A percentile compares a stretch with the other conserved stretches of the same genome.
Conservation (phyloP, 1,140 invertebrate species). For the Gonioctena quinquepunctata region DNA sequence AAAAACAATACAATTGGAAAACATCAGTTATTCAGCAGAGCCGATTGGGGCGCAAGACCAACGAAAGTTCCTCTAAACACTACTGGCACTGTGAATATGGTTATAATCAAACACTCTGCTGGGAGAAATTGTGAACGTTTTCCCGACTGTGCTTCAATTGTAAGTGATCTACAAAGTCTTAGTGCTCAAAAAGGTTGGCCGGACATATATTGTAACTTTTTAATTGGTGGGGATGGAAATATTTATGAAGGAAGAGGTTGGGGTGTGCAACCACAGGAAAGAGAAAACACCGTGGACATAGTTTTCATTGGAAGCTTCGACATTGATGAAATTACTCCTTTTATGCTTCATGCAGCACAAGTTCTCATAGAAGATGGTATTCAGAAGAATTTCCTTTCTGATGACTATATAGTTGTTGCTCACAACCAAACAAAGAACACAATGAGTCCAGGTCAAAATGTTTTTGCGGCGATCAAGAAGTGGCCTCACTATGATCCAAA, state of each 20-base stretch:
- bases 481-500: constrained; percentile 45
- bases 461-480: constrained; percentile 43
- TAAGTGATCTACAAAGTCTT: constrained; percentile 53
- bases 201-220: constrained; percentile 67
- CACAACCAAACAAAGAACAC: constrained; percentile 56
- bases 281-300: constrained; percentile 55
- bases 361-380: not conserved
- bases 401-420: constrained; percentile 56
- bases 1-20: not conserved
- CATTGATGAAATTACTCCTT: constrained; percentile 42
- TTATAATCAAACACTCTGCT: constrained; percentile 57
- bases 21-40: not conserved
- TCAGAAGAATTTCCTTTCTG: not conserved
- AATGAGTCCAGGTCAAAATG: constrained; percentile 49
- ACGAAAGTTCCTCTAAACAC: not conserved
- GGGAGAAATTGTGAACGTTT: constrained; percentile 45
- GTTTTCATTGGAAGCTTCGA: constrained; percentile 58
- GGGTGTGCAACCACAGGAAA: constrained; percentile 61
- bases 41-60: constrained; percentile 30
- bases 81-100: constrained; percentile 49
- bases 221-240: constrained; percentile 69
- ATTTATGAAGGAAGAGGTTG: constrained; percentile 69
- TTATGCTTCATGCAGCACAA: constrained; percentile 43
- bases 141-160: constrained; percentile 50
- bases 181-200: constrained; percentile 47